Evolutionary conservation across 2,797 vertebrate genomes (phyloP), one percentile per base, ranked within the genome.

Genomic region (Sparus aurata): DNA sequence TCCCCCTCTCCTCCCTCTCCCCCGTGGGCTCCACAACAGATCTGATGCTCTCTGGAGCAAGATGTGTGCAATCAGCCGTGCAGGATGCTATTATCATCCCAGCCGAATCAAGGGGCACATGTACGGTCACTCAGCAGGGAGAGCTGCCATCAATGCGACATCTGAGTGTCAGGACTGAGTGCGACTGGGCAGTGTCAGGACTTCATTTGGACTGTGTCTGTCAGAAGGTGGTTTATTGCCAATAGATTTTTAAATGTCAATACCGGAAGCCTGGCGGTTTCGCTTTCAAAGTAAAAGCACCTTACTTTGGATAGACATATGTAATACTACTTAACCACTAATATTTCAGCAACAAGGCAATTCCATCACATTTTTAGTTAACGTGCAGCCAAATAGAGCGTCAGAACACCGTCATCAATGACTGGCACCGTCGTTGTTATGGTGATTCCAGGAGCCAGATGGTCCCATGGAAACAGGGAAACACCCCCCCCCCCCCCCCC

Each of bases 41-140:
- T 80, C 67, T 73, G 79, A 69, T 82, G 79, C 84, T 86, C 69
- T 87, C 59, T 86, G 88, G 54, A 73, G 86, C 80, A 86, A 69
- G 70, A 88, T 85, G 86, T 59, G 86, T 77, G 81, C 20, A 87
- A 69, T 89, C 82, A 91, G 20, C 76, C 91, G 25, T 87, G 74
- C 73, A 82, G 64, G 59, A 82, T 81, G 75, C 61, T 53, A 73
- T 91, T 71, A 86, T 86, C 72, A 83, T 82, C 53, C 41, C 59
- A 81, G 41, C 61, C 68, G 74, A 62, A 82, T 75, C 6, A 71
- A 70, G 61, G 59, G 49, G 73, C 65, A 55, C 69, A 79, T 74
- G 54, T 38, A 5, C 13, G 17, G 47, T 58, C 70, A 68, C 43
- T 62, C 68, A 62, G 43, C 60, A 68, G 52, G 46, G 55, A 75